These are phyloP conservation scores for Poecile atricapillus DNA, from an alignment of 2,113 vertebrate species.

Conservation along the genomic window DNA sequence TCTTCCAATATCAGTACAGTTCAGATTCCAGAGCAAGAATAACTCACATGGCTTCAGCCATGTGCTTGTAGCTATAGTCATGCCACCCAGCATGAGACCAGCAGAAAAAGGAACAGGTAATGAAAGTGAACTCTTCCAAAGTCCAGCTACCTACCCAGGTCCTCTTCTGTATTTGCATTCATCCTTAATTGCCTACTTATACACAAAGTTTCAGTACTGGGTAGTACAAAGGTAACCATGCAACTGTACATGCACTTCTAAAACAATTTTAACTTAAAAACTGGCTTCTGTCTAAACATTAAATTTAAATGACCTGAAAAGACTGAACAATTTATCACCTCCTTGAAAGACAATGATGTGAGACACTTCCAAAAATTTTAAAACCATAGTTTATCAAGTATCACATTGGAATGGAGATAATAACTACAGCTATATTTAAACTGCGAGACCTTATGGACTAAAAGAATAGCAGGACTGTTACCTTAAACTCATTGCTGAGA, in stretches of 20 bases:
- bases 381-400: neutral
- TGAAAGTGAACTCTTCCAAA: neutral
- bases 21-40: neutral
- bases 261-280: neutral
- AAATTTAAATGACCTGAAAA: neutral
- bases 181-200: neutral
- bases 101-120: neutral
- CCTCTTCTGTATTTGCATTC: neutral
- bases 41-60: neutral
- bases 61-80: neutral
- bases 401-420: neutral
- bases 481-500: neutral
- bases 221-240: neutral
- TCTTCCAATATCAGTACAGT: neutral
- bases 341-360: neutral
- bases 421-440: neutral
- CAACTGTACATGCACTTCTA: neutral
- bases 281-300: neutral
- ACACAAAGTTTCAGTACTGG: neutral
- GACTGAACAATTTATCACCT: neutral
- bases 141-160: neutral
- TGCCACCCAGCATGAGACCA: neutral
- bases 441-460: neutral
- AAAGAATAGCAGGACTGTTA: neutral
- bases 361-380: neutral